These are phyloP conservation scores for Thysanoteuthis rhombus DNA, from an alignment of 2,888 invertebrate genomes.

Conservation along the genomic window DNA sequence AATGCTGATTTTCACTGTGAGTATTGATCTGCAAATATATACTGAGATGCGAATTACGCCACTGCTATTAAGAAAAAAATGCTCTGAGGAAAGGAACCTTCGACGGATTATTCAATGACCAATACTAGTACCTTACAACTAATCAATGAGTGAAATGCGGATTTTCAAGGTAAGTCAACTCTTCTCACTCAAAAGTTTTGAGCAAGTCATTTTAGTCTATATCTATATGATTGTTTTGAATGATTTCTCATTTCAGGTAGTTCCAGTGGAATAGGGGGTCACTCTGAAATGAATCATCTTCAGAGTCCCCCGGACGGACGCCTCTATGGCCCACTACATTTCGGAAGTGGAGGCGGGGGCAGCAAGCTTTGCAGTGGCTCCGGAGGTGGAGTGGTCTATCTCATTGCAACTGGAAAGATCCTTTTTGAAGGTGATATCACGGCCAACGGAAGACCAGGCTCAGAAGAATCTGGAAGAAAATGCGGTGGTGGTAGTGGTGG, in stretches of 20 bases:
- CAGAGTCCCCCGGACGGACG: slow-evolving; percentile 43
- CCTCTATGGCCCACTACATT: slow-evolving; percentile 33
- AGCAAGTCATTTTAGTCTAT: too few relatives aligned
- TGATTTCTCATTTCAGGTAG: slow-evolving; percentile 44
- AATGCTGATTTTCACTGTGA: too few relatives aligned
- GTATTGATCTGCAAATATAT: too few relatives aligned
- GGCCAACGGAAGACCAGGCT: slow-evolving; percentile 45
- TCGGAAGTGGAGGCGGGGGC: slow-evolving; percentile 48
- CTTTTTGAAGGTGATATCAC: slow-evolving; percentile 49
- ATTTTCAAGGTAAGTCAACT: too few relatives aligned
- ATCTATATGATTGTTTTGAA: background rate
- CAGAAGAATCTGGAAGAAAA: slow-evolving; percentile 30
- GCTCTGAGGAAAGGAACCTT: too few relatives aligned
- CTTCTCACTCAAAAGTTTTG: too few relatives aligned
- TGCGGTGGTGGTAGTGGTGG: slow-evolving; percentile 53
- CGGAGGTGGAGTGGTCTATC: slow-evolving; percentile 44
- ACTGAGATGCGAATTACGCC: too few relatives aligned
- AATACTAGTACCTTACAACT: too few relatives aligned
- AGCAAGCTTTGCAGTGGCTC: slow-evolving; percentile 37
- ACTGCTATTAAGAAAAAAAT: too few relatives aligned
- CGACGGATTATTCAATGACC: too few relatives aligned
- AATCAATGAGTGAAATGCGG: too few relatives aligned
- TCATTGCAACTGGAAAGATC: slow-evolving; percentile 37
- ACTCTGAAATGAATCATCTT: slow-evolving; percentile 33
- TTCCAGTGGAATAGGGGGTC: slow-evolving; percentile 51